Conservation (phyloP, 1,140 invertebrate species). For the Camponotus vicinus region DNA sequence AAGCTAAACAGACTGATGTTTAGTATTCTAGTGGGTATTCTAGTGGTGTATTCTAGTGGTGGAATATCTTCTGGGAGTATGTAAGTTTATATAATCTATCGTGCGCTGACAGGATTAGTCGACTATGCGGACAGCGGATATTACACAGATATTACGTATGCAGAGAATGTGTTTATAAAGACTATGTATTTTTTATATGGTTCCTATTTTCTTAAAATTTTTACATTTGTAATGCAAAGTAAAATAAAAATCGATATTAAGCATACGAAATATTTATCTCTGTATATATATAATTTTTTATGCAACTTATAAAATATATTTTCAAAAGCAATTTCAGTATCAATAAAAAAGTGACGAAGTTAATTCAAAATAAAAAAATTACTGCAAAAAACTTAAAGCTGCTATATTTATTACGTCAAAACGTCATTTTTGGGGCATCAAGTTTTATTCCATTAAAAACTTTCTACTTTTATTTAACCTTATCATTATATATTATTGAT, state of each 20-base stretch:
- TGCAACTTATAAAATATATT: no score
- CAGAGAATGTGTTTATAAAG: constrained; percentile 18
- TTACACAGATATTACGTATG: constrained; percentile 15
- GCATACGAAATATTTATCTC: constrained; percentile 30
- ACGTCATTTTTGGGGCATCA: no score
- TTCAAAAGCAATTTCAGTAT: no score
- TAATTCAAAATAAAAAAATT: no score
- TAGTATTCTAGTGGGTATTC: constrained; percentile 45
- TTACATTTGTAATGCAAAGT: constrained; percentile 35
- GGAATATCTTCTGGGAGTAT: constrained; percentile 16
- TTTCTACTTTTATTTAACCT: no score
- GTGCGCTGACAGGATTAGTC: constrained; percentile 9
- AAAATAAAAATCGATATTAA: constrained; percentile 43
- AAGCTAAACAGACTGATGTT: constrained; percentile 12
- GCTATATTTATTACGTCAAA: no score
- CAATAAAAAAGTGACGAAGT: no score
- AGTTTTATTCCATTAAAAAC: no score
- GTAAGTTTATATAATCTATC: constrained; percentile 41
- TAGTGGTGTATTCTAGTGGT: constrained; percentile 11
- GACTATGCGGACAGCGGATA: background rate
- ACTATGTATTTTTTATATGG: background rate
- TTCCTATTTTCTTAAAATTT: constrained; percentile 42
- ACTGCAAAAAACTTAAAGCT: no score
- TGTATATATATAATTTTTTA: no score
- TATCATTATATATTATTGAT: no score